Evolutionary conservation across 2,888 invertebrate species (phyloP), one percentile per base, ranked within the genome.

Genomic region (Hyles lineata): DNA sequence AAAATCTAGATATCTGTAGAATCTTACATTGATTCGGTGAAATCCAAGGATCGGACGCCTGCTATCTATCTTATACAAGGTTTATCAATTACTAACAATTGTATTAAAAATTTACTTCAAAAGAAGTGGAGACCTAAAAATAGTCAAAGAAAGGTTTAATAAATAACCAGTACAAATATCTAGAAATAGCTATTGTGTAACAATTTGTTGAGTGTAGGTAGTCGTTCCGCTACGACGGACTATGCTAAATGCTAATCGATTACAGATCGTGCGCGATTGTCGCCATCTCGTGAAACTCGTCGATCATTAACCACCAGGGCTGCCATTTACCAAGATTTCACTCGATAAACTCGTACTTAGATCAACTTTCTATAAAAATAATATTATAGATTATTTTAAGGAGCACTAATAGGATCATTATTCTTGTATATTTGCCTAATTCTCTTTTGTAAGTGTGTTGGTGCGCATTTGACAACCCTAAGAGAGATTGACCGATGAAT

Each of bases 241-340:
- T 43, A 71, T 60, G 70, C 43, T 59, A 60, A 71, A 71, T 71
- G 70, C 43, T 59, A 60, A 71, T 71, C 43, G 58, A 60, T 71
- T 60, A 43, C 19, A 71, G 60, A 71, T 60, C 23, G 70, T 60
- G 59, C 60, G 32, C 70, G 70, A 43, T 71, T 71, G 70, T 71
- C 43, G 43, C 70, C 59, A 43, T 60, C 63, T 11, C 59, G 35
- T 59, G 58, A 70, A 23, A 71, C 70, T 60, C 60, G 35, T 21
- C 23, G 58, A 70, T 70, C 21, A 60, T 71, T 60, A 43, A 17
- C 32, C 59, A 35, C 58, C 35, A 67, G 43, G 50, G 67, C 23
- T 67, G 67, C 23, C 17, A 23, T 15, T 2, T 17, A 21, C 23
- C n/a, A 17, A 15, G 23, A 23, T 67, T 67, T 67, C 50, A 67